Evolutionary conservation across 1,140 invertebrate genomes (phyloP), one percentile per base, ranked within the genome.

Genomic region (Cryptotermes secundus): DNA sequence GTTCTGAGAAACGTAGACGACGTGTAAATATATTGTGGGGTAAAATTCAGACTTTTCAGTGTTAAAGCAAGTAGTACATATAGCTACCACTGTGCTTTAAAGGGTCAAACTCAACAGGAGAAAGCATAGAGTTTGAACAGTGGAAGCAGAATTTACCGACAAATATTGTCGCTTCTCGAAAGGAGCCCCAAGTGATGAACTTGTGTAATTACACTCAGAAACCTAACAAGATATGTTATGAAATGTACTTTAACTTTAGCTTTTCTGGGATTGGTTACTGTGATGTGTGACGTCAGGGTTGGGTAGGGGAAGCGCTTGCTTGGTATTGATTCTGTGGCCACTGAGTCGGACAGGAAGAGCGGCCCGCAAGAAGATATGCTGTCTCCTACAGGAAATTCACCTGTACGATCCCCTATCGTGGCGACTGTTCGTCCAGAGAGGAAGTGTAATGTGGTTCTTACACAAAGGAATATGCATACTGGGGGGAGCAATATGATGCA

Each of bases 281-380:
- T 72, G 59, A 72, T 72, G 59, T 72, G 59, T 72, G 59, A 72
- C 59, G 59, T 72, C 59, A 72, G 59, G 45, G 45, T 42, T 49
- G 45, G 19, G 45, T 49, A 49, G 45, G 45, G 45, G 45, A 49
- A 72, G 26, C 59, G 26, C 59, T 72, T 31, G 59, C 59, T 31
- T 14, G n/a, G 59, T 72, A 72, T 72, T 72, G 59, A 72, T 72
- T 72, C 59, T 31, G 26, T 31, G 59, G 59, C 59, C n/a, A 72
- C 59, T n/a, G 59, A n/a, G 59, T 72, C 59, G 59, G 59, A 72
- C 59, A 72, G 59, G 59, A 72, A 72, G 59, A 72, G 7, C 6
- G 16, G 19, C 19, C 53, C 38, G 53, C 24, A 19, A 26, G 53
- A 59, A 26, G 53, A 59, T 72, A 7, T n/a, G 59, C 59, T 72